Evolutionary conservation across 2,888 invertebrate species (phyloP), one percentile per base, ranked within the genome.

Genomic region (Ichneumoninae sp.): DNA sequence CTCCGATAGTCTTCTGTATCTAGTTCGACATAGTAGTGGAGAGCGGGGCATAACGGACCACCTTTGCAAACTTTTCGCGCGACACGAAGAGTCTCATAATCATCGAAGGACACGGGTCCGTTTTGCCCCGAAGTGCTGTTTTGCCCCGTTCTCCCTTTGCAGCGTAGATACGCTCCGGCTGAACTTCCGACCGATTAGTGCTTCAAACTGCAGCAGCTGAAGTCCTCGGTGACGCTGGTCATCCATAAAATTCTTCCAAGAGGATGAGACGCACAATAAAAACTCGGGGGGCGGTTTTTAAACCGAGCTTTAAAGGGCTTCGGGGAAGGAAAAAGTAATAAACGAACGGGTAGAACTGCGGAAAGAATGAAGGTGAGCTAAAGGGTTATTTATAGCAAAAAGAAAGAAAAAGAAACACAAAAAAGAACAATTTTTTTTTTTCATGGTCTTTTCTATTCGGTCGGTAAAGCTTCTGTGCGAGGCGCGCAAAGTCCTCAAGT

Each of bases 171-270:
- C 68, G 73, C 63, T 70, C 68, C 81, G 70, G 78, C 78, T 73
- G 81, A 83, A 82, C 71, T 86, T 86, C 78, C 82, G 47, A 81
- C 60, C 76, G 83, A 85, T 83, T 83, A 80, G 77, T 87, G 79
- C 60, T 81, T 66, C 57, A 57, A 74, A 40, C 44, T 30, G 74
- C 63, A 71, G 54, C 33, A 63, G 54, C 70, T 13, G 57, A 26
- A 57, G 19, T 74, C 30, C 16, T 33, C n/a, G 13, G 63, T 70
- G 74, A 84, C 83, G 81, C 79, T 85, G 83, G 81, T 81, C 86
- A 83, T 69, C 83, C 87, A 85, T 87, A 80, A 87, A 87, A 88
- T 85, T 82, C 78, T 74, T 80, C 75, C 71, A 74, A 52, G 68
- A 44, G 44, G 10, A 68, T 40, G 57, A 78, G 26, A 69, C 47